Conservation (phyloP, 2,797 vertebrate species). For the Gouania willdenowi region DNA sequence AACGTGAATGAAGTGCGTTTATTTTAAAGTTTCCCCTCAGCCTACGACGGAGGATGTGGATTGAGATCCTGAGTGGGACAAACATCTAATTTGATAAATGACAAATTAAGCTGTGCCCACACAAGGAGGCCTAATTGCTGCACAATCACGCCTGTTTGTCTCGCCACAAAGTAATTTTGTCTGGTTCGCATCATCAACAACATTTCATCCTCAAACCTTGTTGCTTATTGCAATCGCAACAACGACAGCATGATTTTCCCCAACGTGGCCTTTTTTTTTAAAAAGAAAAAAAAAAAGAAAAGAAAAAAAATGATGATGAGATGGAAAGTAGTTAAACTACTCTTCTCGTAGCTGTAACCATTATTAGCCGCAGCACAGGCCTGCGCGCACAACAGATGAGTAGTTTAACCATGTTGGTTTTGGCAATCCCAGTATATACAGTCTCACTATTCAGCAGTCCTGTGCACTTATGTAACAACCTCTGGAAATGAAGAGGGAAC, state of each 20-base stretch:
- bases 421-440: conserved; percentile 45
- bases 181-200: conserved; percentile 22
- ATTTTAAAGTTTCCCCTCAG: too few species aligned
- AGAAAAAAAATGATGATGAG: conserved; percentile 24
- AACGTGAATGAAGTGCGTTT: too few species aligned
- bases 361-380: conserved; percentile 17
- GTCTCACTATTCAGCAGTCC: conserved; percentile 40
- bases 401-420: conserved; percentile 32
- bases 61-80: neutral
- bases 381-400: conserved; percentile 35
- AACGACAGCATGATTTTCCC: conserved; percentile 4
- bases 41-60: too few species aligned
- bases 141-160: conserved; percentile 19
- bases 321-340: conserved; percentile 44
- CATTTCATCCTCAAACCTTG: neutral
- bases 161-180: neutral
- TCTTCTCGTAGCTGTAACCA: conserved; percentile 4
- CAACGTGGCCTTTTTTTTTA: neutral
- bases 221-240: conserved; percentile 9
- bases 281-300: too few species aligned
- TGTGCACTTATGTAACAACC: conserved; percentile 55
- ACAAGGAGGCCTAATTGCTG: conserved; percentile 2
- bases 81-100: conserved; percentile 6
- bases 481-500: conserved; percentile 36
- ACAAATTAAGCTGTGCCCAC: conserved; percentile 12